phyloP scores from a whole-genome alignment of 53 echinoderm and acorn worm genomes.

The Holothuria leucospilota region DNA sequence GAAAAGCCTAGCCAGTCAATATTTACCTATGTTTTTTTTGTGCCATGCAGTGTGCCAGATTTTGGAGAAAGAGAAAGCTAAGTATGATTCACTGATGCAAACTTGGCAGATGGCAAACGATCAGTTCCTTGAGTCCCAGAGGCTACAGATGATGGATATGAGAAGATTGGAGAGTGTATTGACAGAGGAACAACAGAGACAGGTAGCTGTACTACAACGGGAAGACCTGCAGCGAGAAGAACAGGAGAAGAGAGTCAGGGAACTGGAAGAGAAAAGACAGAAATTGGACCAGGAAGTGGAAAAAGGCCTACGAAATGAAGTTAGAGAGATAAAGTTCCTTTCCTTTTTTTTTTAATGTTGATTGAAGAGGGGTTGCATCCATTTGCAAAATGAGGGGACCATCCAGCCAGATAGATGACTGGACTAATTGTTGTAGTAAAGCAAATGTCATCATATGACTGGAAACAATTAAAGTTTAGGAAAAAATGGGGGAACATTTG shows the following conservation, averaged over 20 bases:
- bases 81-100: conserved; percentile 80
- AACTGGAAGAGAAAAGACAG: conserved; percentile 70
- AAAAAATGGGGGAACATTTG: too few species aligned
- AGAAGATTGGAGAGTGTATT: conserved; percentile 88
- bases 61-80: conserved; percentile 87
- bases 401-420: too few species aligned
- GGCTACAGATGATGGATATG: conserved; percentile 98
- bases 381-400: too few species aligned
- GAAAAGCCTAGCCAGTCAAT: too few species aligned
- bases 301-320: conserved; percentile 23
- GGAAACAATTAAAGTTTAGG: too few species aligned
- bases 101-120: conserved; percentile 99
- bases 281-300: conserved; percentile 59
- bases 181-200: conserved; percentile 97
- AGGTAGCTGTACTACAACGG: conserved; percentile 79
- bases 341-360: too few species aligned
- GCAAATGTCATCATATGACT: too few species aligned
- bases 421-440: too few species aligned
- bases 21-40: neutral
- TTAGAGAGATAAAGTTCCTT: neutral
- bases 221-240: conserved; percentile 89
- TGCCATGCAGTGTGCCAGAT: conserved; percentile 74
- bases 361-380: too few species aligned
- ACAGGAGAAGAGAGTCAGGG: conserved; percentile 80
- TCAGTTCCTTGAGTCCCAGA: conserved; percentile 87